Evolutionary conservation across 1,140 invertebrate species (phyloP).

Genomic region (Phenacoccus solenopsis): DNA sequence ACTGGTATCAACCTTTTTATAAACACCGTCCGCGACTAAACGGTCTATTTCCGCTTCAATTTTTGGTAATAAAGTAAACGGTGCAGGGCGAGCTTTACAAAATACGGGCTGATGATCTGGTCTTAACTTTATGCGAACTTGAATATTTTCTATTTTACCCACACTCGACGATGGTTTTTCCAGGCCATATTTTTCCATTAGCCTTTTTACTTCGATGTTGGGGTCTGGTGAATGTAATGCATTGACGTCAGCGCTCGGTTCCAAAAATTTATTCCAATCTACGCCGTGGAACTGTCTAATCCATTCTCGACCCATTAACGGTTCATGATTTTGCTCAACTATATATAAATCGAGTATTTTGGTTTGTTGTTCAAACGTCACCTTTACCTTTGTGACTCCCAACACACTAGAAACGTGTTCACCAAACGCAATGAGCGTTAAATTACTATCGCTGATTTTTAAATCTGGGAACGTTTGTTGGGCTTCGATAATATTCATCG

Average conservation of each 20-base stretch:
- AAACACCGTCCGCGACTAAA: neutral
- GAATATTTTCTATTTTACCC: neutral
- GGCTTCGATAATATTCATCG: no score
- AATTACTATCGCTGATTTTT: no score
- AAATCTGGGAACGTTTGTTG: no score
- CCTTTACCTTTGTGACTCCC: neutral
- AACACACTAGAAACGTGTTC: neutral
- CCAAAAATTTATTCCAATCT: neutral
- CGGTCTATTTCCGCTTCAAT: neutral
- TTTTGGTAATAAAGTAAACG: neutral
- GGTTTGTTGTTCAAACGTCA: neutral
- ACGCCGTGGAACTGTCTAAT: neutral
- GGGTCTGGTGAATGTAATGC: no score
- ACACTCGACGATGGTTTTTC: neutral
- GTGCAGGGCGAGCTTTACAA: neutral
- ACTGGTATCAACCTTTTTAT: neutral
- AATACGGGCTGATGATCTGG: neutral
- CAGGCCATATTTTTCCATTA: neutral
- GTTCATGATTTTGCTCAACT: neutral
- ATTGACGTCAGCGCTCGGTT: neutral
- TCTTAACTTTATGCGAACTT: neutral
- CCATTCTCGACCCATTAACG: neutral
- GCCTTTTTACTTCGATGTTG: neutral
- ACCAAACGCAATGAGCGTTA: no score
- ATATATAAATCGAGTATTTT: neutral